phyloP scores from a whole-genome alignment of 2,888 invertebrate genomes.

The Ophion ellenae region DNA sequence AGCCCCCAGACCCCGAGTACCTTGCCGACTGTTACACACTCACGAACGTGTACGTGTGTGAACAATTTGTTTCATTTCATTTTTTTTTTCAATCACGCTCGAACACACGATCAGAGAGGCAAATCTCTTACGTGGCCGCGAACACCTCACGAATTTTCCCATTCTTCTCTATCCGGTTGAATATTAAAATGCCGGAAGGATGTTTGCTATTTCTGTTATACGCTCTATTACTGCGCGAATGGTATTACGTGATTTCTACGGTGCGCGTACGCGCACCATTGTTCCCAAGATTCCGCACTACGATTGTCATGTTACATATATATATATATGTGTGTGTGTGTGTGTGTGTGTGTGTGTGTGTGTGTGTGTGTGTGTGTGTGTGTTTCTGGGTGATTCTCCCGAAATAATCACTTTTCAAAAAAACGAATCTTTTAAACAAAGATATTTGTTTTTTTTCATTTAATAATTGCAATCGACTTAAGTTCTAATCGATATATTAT shows the following conservation, averaged over 20 bases:
- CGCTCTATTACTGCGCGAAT: constrained; percentile 29
- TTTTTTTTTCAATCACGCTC: constrained; percentile 23
- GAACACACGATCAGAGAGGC: constrained; percentile 22
- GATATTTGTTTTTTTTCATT: too few relatives aligned
- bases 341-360: not conserved
- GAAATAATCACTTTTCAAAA: too few relatives aligned
- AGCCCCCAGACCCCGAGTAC: not conserved
- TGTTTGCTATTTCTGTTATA: constrained; percentile 51
- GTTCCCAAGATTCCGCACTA: constrained; percentile 58
- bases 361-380: not conserved
- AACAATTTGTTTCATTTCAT: not conserved
- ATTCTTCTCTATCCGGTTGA: constrained; percentile 63
- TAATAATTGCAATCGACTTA: too few relatives aligned
- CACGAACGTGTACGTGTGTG: not conserved
- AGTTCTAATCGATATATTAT: too few relatives aligned
- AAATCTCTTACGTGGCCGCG: constrained; percentile 51
- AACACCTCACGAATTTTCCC: constrained; percentile 53
- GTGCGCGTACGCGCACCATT: constrained; percentile 53
- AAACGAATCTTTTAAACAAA: too few relatives aligned
- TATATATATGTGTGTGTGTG: not conserved
- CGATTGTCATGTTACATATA: constrained; percentile 56
- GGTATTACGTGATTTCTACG: constrained; percentile 60
- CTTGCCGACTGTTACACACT: not conserved
- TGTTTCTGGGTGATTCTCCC: too few relatives aligned
- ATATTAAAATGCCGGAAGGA: constrained; percentile 71